Evolutionary conservation across 2,113 vertebrate species (phyloP).

Genomic region (Prionailurus bengalensis): DNA sequence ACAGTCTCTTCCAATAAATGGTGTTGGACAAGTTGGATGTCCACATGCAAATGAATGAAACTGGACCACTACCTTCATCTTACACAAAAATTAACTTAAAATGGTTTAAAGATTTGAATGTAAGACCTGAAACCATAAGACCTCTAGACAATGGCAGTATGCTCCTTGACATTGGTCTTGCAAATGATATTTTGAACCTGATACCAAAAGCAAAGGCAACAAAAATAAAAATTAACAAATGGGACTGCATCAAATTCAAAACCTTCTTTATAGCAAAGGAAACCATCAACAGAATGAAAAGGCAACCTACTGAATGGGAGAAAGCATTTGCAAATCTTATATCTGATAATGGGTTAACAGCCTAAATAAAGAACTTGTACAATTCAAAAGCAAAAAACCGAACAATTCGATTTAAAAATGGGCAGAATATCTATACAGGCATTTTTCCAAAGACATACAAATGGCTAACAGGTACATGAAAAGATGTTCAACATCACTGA

Average conservation of each 20-base stretch:
- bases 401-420: not conserved
- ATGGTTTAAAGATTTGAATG: not conserved
- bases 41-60: not conserved
- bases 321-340: not conserved
- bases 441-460: not conserved
- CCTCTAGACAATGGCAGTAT: not conserved
- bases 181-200: not conserved
- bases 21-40: not conserved
- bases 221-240: not conserved
- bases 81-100: not conserved
- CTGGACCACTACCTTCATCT: not conserved
- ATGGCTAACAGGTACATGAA: not conserved
- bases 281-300: not conserved
- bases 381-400: not conserved
- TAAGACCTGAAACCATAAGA: not conserved
- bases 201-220: not conserved
- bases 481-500: not conserved
- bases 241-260: not conserved
- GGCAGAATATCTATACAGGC: not conserved
- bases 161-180: not conserved
- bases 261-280: not conserved
- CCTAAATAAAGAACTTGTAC: not conserved
- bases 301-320: not conserved
- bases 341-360: not conserved
- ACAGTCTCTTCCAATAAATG: not conserved